Percentiles rank a stretch among this genome's conserved stretches.
These are phyloP conservation scores for Eudorcas thomsonii DNA, from an alignment of 2,113 vertebrate species.

Conservation along the genomic window DNA sequence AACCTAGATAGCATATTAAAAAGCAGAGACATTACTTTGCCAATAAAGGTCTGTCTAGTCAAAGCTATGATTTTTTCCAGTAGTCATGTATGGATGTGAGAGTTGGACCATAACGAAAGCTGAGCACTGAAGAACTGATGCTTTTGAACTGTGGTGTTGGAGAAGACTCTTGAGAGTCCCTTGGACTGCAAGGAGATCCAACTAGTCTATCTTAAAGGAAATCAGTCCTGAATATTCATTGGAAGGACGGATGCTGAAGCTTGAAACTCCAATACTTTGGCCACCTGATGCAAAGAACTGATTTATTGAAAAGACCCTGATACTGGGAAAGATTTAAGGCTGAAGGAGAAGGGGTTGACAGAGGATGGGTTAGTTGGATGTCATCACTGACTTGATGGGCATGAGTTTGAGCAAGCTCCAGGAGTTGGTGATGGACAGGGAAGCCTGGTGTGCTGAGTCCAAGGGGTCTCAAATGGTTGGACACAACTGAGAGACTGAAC, in stretches of 20 bases:
- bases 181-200: not conserved
- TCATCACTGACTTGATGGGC: not conserved
- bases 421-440: not conserved
- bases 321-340: not conserved
- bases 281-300: not conserved
- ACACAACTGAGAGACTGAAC: not conserved
- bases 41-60: not conserved
- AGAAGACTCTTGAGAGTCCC: not conserved
- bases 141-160: not conserved
- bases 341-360: not conserved
- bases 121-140: not conserved
- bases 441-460: not conserved
- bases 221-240: not conserved
- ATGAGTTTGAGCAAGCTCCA: not conserved
- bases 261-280: not conserved
- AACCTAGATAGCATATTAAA: not conserved
- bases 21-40: not conserved
- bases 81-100: not conserved
- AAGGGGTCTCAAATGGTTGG: not conserved
- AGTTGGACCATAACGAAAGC: not conserved
- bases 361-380: not conserved
- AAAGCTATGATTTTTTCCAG: not conserved
- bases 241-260: not conserved
- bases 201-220: not conserved
- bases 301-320: not conserved